Evolutionary conservation across 2,888 invertebrate species (phyloP), one percentile per base, ranked within the genome.

Genomic region (Eudasyphora cyanicolor): DNA sequence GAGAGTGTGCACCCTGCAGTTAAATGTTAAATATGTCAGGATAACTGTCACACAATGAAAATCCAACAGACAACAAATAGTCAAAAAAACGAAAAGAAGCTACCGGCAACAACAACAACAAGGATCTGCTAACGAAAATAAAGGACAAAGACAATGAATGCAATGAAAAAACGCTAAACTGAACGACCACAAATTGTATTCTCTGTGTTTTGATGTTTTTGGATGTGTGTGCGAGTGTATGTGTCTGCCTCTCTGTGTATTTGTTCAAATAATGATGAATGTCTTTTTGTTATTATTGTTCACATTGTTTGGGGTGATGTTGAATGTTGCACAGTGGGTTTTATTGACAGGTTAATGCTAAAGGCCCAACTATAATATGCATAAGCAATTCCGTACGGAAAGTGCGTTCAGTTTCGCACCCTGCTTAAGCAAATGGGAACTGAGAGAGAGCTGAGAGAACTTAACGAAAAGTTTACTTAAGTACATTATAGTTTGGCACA

Each of bases 21-120:
- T 84, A 81, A 84, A 85, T 82, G 84, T 85, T 85, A 82, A 83
- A 85, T 82, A 85, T 86, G 86, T 85, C 84, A 82, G 85, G 84
- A 82, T 85, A 86, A 86, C 82, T 81, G 85, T 84, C 84, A 85
- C 42, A 71, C 82, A 83, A 54, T 77, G 76, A 71, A 81, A 42
- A 76, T 64, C 62, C 76, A 64, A 17, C 35, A 62, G 67, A 51
- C 45, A 51, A 64, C 45, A 76, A 51, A 74, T 60, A 74, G 29
- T 14, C 45, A 70, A 51, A n/a, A n/a, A 51, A 51, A 70, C 29
- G 32, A 70, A 7, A n/a, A 35, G 32, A 54, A 51, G 38, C 8
- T 17, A 6, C 14, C 7, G 51, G 10, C 8, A 51, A 19, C 17
- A 35, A 38, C n/a, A 74, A 42, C 1, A 62, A 62, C 64, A 64